Base-by-base conservation (phyloP, 92 coral and sea anemone genomes). In the Palythoa heliodiscus region DNA sequence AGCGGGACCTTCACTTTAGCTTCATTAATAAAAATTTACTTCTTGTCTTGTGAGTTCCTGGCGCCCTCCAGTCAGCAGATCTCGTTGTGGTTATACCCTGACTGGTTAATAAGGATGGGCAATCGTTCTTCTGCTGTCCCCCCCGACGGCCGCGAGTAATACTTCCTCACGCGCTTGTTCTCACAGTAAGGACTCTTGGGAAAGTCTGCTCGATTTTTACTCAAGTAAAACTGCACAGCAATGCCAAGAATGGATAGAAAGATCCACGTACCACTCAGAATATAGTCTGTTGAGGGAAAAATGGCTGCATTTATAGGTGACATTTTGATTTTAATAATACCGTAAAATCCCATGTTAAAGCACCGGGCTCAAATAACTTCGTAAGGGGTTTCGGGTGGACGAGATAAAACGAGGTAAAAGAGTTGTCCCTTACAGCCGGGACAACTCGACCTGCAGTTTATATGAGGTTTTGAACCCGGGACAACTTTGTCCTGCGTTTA, bases 171-270 rank as follows among this genome's bases (percentile, higher is more conserved):
- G 83, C 92, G 82, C 64, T 83, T 86, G 71, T 90, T 91, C 55
- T 94, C 93, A 24, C 91, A 82, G 76, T 89, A 94, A 17, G 92
- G 92, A 35, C 98, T 94, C 82, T 87, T 82, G 4, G 96, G 92
- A 69, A 96, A 94, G 19, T 82, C 89, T 35, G 63, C 80, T 24
- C 88, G 87, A 54, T 85, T 85, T 48, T 87, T 94, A 50, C 87
- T 72, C 60, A 61, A 16, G 70, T 71, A 64, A 79, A 77, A 86
- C 92, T 96, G 98, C 35, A 83, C 87, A 24, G 83, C 77, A 22
- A 93, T 66, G 8, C 98, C 98, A 22, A 89, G 81, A 1, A 94
- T n/a, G 3, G 98, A 75, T 19, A 96, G 54, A 15, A 92, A 9
- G 0, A 87, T 53, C 98, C 98, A 96, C 5, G 89, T 78, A 5